Conservation (phyloP, 2,113 vertebrate genomes). For the Pseudorasbora parva region DNA sequence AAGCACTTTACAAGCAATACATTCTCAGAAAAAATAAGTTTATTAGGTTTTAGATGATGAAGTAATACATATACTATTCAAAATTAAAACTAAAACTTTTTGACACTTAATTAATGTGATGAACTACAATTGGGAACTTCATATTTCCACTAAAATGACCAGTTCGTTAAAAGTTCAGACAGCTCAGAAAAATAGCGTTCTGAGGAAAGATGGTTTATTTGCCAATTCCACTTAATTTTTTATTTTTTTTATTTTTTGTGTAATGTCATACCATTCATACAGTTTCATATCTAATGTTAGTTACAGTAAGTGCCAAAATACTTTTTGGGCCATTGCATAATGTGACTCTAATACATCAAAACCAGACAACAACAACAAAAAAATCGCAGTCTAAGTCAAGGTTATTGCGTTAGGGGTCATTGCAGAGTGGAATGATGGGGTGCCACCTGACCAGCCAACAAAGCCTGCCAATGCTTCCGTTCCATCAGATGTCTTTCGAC, state of each 20-base stretch:
- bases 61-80: neutral
- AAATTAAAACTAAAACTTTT: neutral
- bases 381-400: conserved; percentile 35
- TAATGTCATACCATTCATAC: neutral
- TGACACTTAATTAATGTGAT: neutral
- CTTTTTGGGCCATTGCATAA: neutral
- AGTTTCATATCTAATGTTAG: too few relatives aligned
- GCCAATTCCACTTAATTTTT: neutral
- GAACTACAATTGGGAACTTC: neutral
- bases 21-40: neutral
- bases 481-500: conserved; percentile 69
- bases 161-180: neutral
- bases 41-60: neutral
- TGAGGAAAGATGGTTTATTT: neutral
- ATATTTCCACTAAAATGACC: neutral
- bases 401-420: conserved; percentile 46
- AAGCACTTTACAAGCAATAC: neutral
- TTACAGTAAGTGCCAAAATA: neutral
- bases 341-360: neutral
- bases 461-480: conserved; percentile 66
- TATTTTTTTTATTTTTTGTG: neutral
- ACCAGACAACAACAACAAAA: neutral
- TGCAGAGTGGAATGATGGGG: conserved; percentile 53
- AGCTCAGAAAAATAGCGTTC: neutral
- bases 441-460: conserved; percentile 72